A percentile compares a stretch with the other conserved stretches of the same genome.
phyloP scores from a whole-genome alignment of 2,797 vertebrate species.

The Lepus oiostolus region DNA sequence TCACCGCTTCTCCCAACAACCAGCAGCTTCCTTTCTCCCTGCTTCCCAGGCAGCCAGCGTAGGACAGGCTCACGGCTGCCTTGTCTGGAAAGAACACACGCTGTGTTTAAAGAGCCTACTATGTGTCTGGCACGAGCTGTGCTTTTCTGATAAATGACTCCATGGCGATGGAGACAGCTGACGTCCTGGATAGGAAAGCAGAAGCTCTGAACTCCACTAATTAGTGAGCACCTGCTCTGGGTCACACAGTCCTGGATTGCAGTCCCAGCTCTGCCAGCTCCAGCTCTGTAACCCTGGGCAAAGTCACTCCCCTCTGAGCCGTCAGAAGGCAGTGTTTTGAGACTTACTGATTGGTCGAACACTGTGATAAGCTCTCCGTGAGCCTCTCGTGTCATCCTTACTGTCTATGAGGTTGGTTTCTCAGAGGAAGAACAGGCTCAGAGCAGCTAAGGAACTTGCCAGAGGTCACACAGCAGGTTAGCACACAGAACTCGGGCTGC shows the following conservation, averaged over 20 bases:
- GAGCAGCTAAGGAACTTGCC: conserved; percentile 28
- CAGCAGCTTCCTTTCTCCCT: neutral
- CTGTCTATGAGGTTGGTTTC: neutral
- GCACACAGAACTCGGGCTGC: neutral
- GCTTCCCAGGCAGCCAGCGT: neutral
- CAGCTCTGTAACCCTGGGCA: neutral
- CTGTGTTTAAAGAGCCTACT: conserved; percentile 11
- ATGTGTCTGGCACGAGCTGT: neutral
- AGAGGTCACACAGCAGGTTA: neutral
- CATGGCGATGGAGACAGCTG: neutral
- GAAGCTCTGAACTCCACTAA: neutral
- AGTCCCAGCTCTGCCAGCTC: neutral
- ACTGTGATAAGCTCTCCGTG: neutral
- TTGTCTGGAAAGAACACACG: conserved; percentile 2
- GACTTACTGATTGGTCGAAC: neutral
- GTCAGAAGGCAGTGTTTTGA: conserved; percentile 5
- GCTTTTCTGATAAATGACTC: neutral
- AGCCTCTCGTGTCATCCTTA: neutral
- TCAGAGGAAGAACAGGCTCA: conserved; percentile 1
- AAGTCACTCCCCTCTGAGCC: conserved; percentile 36
- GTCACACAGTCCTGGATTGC: neutral
- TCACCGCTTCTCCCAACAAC: neutral
- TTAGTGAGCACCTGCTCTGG: neutral
- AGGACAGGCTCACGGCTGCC: neutral
- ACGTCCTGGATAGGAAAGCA: neutral